Evolutionary conservation across 2,113 vertebrate species (phyloP), one percentile per base, ranked within the genome.

Genomic region (Mormyrus iriodes): DNA sequence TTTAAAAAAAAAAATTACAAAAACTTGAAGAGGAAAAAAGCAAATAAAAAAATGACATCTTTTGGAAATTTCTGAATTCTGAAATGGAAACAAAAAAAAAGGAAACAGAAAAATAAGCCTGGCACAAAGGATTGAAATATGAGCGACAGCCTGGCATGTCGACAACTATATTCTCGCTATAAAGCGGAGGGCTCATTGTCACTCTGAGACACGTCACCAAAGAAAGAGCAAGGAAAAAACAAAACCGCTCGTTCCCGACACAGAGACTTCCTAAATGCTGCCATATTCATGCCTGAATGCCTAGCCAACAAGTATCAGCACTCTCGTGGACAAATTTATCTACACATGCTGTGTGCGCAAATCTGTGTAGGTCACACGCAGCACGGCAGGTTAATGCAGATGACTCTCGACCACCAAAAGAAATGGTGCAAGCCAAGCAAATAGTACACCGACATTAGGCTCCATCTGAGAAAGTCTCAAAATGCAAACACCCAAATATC

Each of bases 1-100:
- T 93, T 95, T 95, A 95, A 86, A 86, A 84, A 96, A 96, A 96
- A 96, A 96, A 94, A 95, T 95, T 95, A 96, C 94, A 96, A 96
- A 96, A 93, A 89, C 95, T 94, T 94, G 49, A 5, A 95, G 94
- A 89, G 95, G 94, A 92, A 91, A 92, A 91, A 87, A 87, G 27
- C 24, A 53, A 86, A 86, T 93, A 90, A 87, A 52, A 49, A 86
- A 86, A 86, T 93, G 92, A 91, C 92, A 92, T 93, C 86, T 90
- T 88, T 61, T 83, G 73, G 49, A 82, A 17, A 86, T 83, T n/a
- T 69, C 89, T 93, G 92, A 92, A 88, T 91, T 89, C 88, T 89
- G 49, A 52, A 90, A 82, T 89, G 90, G 91, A 92, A 93, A 92
- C 52, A 58, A 89, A 89, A 58, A 89, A 89, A 92, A 58, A 35